phyloP scores from a whole-genome alignment of 2,113 vertebrate species.

The Leptosomus discolor region DNA sequence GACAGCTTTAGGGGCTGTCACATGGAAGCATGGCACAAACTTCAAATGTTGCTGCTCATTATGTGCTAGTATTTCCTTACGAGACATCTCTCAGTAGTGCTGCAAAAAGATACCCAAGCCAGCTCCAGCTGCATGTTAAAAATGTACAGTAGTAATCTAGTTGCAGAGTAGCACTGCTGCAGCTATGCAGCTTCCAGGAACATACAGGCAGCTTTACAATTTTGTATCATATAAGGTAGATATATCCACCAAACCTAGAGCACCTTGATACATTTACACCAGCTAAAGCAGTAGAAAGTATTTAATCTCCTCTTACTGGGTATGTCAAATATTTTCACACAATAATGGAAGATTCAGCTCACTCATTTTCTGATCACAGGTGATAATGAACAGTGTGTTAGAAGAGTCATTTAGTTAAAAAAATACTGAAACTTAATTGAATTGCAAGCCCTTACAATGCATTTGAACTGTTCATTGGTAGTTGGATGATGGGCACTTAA shows the following conservation, averaged over 20 bases:
- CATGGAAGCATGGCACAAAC: not conserved
- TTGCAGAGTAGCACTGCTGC: not conserved
- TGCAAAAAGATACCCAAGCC: not conserved
- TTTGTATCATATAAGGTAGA: not conserved
- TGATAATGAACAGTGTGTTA: not conserved
- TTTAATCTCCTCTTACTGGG: not conserved
- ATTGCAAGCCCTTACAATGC: not conserved
- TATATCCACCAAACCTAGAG: not conserved
- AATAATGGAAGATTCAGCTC: not conserved
- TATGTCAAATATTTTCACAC: not conserved
- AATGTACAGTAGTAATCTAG: not conserved
- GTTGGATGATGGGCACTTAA: not conserved
- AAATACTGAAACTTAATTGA: not conserved
- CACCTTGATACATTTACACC: not conserved
- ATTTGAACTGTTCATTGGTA: not conserved
- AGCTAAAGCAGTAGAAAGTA: not conserved
- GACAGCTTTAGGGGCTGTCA: not conserved
- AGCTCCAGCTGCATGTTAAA: not conserved
- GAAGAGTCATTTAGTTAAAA: not conserved
- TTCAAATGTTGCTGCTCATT: not conserved
- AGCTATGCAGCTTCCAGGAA: not conserved
- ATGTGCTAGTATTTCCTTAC: fast-evolving
- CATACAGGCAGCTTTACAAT: not conserved
- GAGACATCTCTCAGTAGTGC: not conserved
- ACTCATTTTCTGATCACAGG: not conserved